These are phyloP conservation scores for Plutomurus gul DNA, from an alignment of 1,140 invertebrate species.

Conservation along the genomic window DNA sequence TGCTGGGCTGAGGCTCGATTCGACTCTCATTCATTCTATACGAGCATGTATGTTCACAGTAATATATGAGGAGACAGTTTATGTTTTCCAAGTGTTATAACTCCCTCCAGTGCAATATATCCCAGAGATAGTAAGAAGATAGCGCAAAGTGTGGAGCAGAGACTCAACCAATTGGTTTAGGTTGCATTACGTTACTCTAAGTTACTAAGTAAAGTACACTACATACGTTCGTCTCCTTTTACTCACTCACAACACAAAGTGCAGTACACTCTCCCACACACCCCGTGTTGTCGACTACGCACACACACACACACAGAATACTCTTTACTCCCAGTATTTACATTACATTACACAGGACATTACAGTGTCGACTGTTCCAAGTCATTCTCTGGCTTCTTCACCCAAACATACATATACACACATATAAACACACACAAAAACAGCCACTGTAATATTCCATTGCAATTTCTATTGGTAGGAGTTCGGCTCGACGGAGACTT, in stretches of 20 bases:
- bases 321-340: neutral
- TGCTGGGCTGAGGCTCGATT: neutral
- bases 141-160: slow-evolving; percentile 16
- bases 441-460: no score
- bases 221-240: neutral
- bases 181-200: neutral
- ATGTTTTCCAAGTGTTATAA: slow-evolving; percentile 25
- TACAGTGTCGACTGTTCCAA: neutral
- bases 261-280: no score
- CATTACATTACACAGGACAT: neutral
- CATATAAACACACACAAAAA: no score
- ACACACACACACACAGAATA: neutral
- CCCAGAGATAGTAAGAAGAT: slow-evolving; percentile 21
- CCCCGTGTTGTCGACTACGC: no score
- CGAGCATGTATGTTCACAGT: neutral
- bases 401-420: neutral
- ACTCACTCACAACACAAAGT: no score
- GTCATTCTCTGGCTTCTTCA: neutral
- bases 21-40: neutral
- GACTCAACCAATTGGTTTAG: slow-evolving; percentile 3
- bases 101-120: slow-evolving; percentile 28
- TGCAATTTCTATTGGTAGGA: no score
- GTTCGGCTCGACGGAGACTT: no score
- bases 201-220: neutral
- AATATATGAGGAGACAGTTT: slow-evolving; percentile 29